Conservation (phyloP, 2,113 vertebrate species). For the Lampris megalopsis region DNA sequence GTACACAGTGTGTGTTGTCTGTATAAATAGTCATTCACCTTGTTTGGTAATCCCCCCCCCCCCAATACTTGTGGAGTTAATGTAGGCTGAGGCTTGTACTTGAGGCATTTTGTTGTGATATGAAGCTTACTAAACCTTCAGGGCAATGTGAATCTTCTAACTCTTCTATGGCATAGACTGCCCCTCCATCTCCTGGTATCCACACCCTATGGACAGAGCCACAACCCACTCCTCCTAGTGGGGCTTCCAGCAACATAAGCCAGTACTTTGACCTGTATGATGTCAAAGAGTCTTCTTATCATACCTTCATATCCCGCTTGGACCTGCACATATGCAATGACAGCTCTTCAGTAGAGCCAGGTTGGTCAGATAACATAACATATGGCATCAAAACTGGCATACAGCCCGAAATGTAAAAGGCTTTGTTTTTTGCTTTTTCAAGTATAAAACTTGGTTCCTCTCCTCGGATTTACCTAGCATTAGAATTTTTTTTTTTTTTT, state of each 20-base stretch:
- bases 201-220: constrained; percentile 89
- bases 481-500: neutral
- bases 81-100: too few species aligned
- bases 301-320: constrained; percentile 95
- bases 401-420: too few species aligned
- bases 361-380: constrained; percentile 65
- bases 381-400: too few species aligned
- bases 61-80: too few species aligned
- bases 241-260: constrained; percentile 85
- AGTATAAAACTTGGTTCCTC: neutral
- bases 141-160: neutral
- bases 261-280: constrained; percentile 95
- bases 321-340: constrained; percentile 98
- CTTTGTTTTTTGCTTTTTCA: neutral
- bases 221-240: constrained; percentile 69
- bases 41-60: too few species aligned
- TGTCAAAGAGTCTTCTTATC: constrained; percentile 97
- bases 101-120: neutral
- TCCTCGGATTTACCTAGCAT: too few species aligned
- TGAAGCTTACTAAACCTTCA: neutral
- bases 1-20: neutral
- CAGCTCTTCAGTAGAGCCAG: constrained; percentile 87
- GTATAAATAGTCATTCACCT: too few species aligned
- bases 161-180: constrained; percentile 79
- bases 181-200: constrained; percentile 87